Evolutionary conservation across 2,797 vertebrate species (phyloP).

Genomic region (Parotocinclus haroldoi): DNA sequence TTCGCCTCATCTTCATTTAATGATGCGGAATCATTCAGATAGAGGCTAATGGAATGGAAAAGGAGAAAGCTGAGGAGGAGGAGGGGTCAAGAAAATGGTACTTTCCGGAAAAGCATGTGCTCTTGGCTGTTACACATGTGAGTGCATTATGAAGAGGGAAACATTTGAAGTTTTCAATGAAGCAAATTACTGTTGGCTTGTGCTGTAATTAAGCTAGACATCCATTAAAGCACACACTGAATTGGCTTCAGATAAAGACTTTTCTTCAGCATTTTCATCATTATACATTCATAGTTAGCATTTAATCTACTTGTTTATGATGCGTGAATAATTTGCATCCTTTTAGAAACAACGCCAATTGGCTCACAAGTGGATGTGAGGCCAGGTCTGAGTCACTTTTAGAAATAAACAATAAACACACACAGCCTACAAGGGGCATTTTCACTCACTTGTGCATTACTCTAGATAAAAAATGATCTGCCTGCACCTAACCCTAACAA

Average conservation of each 20-base stretch:
- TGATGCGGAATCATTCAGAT: slow-evolving; percentile 68
- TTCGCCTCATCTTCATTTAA: slow-evolving; percentile 68
- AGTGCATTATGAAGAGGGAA: slow-evolving; percentile 47
- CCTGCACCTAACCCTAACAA: too few relatives aligned
- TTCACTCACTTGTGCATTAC: too few relatives aligned
- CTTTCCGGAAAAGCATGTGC: slow-evolving; percentile 52
- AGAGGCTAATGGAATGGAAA: slow-evolving; percentile 66
- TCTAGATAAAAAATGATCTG: too few relatives aligned
- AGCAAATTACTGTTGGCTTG: slow-evolving; percentile 60
- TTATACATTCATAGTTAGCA: background rate
- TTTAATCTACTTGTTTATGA: background rate
- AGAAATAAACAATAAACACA: too few relatives aligned
- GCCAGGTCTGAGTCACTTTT: background rate
- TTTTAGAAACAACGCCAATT: background rate
- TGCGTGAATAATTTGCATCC: background rate
- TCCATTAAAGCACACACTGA: slow-evolving; percentile 63
- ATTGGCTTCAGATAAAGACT: slow-evolving; percentile 56
- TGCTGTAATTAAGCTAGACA: slow-evolving; percentile 56
- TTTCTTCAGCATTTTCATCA: slow-evolving; percentile 36
- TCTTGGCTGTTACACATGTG: slow-evolving; percentile 43
- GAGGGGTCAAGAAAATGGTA: slow-evolving; percentile 30
- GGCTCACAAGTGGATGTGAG: slow-evolving; percentile 3
- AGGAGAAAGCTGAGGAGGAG: slow-evolving; percentile 32
- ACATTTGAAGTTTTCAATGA: slow-evolving; percentile 55
- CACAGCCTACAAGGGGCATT: too few relatives aligned